These are phyloP conservation scores for Diabrotica balteata DNA, from an alignment of 2,888 invertebrate genomes.

Conservation along the genomic window DNA sequence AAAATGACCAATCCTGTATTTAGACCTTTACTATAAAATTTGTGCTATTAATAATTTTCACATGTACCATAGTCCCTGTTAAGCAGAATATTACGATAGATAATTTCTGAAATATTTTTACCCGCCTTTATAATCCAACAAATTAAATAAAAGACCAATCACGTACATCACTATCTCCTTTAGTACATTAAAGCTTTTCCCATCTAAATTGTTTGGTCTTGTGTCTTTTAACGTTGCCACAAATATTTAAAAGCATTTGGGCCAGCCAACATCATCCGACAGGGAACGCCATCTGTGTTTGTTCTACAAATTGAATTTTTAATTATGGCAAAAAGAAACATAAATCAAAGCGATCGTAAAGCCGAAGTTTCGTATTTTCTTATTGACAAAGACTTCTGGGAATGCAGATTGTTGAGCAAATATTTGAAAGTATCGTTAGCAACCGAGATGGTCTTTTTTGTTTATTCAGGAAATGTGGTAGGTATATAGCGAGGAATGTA, in stretches of 20 bases:
- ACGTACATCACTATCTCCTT: no score
- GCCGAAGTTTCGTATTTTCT: constrained; percentile 7
- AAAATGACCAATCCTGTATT: no score
- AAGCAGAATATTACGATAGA: no score
- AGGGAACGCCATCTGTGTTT: constrained; percentile 30
- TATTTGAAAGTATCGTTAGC: constrained; percentile 25
- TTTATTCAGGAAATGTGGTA: constrained; percentile 25
- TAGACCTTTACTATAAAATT: no score
- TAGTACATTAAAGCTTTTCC: no score
- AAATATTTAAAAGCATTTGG: constrained; percentile 23
- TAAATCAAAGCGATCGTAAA: constrained; percentile 35
- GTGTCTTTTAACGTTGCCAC: constrained; percentile 7
- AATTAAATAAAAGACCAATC: no score
- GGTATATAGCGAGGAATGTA: constrained; percentile 7
- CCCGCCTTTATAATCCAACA: no score
- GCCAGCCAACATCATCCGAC: background rate
- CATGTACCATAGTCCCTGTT: no score
- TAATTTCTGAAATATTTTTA: no score
- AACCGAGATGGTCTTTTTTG: constrained; percentile 19
- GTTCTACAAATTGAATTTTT: constrained; percentile 34
- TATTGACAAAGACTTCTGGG: constrained; percentile 30
- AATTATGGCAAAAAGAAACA: constrained; percentile 31
- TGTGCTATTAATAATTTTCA: no score
- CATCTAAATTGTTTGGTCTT: no score
- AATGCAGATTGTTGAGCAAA: constrained; percentile 31